Evolutionary conservation across 2,888 invertebrate genomes (phyloP), one percentile per base, ranked within the genome.

Genomic region (Gastracanthus pulcherrimus): DNA sequence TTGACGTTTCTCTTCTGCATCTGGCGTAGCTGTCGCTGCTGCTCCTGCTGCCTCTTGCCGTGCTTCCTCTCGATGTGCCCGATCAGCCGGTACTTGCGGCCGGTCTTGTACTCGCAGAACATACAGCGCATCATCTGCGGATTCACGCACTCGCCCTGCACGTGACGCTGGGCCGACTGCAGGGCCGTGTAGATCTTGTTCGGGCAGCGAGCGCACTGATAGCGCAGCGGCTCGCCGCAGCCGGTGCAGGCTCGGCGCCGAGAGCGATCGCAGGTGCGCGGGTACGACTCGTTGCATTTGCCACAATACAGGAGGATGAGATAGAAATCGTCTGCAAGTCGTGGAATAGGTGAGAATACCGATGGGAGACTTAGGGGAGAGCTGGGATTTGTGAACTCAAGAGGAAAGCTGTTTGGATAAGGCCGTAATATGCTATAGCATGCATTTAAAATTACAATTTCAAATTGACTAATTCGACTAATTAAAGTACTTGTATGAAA

Each of bases 101-200:
- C 58, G 0, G 81, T 81, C 23, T 76, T 4, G 31, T 81, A 81
- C 0, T 66, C 29, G 19, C 81, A 81, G 26, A 60, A 76, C 0
- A 34, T n/a, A n/a, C 81, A 81, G 16, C 38, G 48, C 11, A 66
- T 6, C 34, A 16, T 58, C 11, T 29, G 36, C 2, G 81, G 81
- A 34, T 81, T 60, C 3, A 76, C 38, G 36, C 81, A 81, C 13
- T 81, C 81, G 36, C 76, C 71, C 0, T 72, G 71, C 0, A 81
- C 67, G 23, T 81, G 81, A 11, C 81, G 81, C 16, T 60, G 58
- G 1, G 81, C 81, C 16, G 81, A 81, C 3, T 45, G 66, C 2
- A 60, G n/a, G 2, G 51, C 48, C 5, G 58, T 58, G 51, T 81
- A 81, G 26, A 51, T 45, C 11, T 72, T 76, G 6, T 67, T 34